Evolutionary conservation across 2,797 vertebrate genomes (phyloP), one percentile per base, ranked within the genome.

Genomic region (Arnoldichthys spilopterus): DNA sequence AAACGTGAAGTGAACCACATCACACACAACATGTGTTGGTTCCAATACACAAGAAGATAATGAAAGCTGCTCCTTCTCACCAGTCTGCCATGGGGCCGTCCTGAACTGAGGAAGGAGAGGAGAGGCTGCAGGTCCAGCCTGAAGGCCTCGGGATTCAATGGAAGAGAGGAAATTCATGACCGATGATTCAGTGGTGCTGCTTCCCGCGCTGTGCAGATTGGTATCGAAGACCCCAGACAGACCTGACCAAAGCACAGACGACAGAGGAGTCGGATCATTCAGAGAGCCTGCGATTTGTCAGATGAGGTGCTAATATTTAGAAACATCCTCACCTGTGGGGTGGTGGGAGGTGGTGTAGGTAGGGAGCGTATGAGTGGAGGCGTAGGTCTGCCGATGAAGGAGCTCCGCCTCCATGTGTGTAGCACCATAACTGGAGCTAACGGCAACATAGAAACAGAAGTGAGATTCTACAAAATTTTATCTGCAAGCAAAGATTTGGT

Each of bases 91-190:
- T 73, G 97, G 94, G 80, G 97, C 91, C 76, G 95, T 93, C 92
- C 97, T 95, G 90, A 98, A 98, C 77, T 97, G 95, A 81, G 97
- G 95, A 90, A 98, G 94, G 83, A 97, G 92, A 76, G 96, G 94
- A 85, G 97, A 94, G 94, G 96, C 94, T 87, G 96, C 95, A 94
- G 97, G 94, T 90, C 95, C 96, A 93, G 96, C 91, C 92, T 97
- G 96, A 90, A 95, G 94, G 83, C 94, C 94, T 91, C 95, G 95
- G 49, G 97, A 95, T 88, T 99, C 97, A 84, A 97, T 95, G 90
- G 96, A 91, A 87, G 97, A 95, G 72, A 99, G 95, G 93, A 99
- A 98, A 92, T 94, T 98, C 97, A 98, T 96, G 88, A 98, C 95
- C 72, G 98, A 96, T 84, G 95, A 95, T 90, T 98, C 97, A 88